Evolutionary conservation across 2,888 invertebrate genomes (phyloP), one percentile per base, ranked within the genome.

Genomic region (Caenorhabditis uteleia): DNA sequence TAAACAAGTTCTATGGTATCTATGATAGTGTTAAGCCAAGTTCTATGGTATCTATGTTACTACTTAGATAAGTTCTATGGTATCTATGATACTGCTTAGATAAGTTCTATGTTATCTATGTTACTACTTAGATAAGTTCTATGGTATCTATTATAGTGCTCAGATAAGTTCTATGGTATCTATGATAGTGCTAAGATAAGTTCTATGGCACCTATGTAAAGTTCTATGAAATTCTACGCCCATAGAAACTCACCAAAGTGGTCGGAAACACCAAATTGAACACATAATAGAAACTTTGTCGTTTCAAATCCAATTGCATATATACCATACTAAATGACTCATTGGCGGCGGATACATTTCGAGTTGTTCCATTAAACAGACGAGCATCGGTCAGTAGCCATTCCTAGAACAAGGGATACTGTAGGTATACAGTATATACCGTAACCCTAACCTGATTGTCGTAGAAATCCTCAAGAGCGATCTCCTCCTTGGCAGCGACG

Each of bases 201-300:
- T n/a, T n/a, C n/a, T n/a, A n/a, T n/a, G n/a, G n/a, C n/a, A n/a
- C n/a, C n/a, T n/a, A n/a, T n/a, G n/a, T n/a, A n/a, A n/a, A n/a
- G n/a, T n/a, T n/a, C n/a, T n/a, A n/a, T n/a, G n/a, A n/a, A n/a
- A n/a, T n/a, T n/a, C n/a, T n/a, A n/a, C n/a, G n/a, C n/a, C n/a
- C n/a, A n/a, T n/a, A 48, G 26, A 45, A 53, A 60, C 58, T 48
- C 38, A 86, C 86, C 47, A 86, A 74, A 20, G 86, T 80, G 64
- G 86, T 86, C 5, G 86, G 86, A 74, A 86, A 84, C 29, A 86
- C 85, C 79, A 86, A 83, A 73, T 86, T 86, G 80, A 86, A 86
- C 25, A 86, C 83, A 74, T 86, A 86, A 74, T 86, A 86, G 62
- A 86, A 82, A 7, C 85, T 85, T 47, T 85, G 84, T 18, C 86